Base-by-base conservation (phyloP, 2,888 invertebrate species). In the Cylindroiulus punctatus region DNA sequence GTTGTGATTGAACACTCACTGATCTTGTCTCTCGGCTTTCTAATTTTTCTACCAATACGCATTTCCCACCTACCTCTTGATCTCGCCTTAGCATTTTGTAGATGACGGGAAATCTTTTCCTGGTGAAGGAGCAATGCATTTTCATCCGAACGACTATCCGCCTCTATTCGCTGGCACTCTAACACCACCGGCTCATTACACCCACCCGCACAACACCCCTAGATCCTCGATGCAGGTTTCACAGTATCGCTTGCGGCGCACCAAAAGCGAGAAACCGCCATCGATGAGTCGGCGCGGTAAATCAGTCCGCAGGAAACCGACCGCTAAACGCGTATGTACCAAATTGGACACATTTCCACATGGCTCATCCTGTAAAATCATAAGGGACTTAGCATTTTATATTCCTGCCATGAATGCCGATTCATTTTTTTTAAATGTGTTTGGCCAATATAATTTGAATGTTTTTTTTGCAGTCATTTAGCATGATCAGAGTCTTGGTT, bases 201-300 rank as follows among this genome's bases (percentile, higher is more conserved):
- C 82, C 19, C 82, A 82, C 82, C 40, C 82, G 82, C 82, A 82
- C 82, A 40, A 32, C 82, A 82, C 40, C 32, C 82, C 82, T 40
- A 82, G 82, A 14, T 83, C 86, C n/a, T 86, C 86, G 30, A 26
- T 86, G 82, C 86, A 82, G 30, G 36, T 57, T 65, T 32, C 76
- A 12, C 85, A 85, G 36, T 81, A 36, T 42, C 82, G 86, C 26
- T 84, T 86, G 30, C 42, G 86, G 26, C 86, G 86, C n/a, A 86
- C 86, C 44, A 86, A 84, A 84, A 86, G 86, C 86, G 86, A 86
- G 76, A 86, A 86, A 57, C 86, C 86, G 0, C 84, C 86, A 7
- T 86, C 86, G 0, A 30, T 40, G 36, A 42, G 83, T 57, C 86
- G 57, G 26, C 82, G 86, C 4, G 57, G 40, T 22, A 86, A 83